phyloP scores from a whole-genome alignment of 2,888 invertebrate genomes.

The Fragum whitleyi region DNA sequence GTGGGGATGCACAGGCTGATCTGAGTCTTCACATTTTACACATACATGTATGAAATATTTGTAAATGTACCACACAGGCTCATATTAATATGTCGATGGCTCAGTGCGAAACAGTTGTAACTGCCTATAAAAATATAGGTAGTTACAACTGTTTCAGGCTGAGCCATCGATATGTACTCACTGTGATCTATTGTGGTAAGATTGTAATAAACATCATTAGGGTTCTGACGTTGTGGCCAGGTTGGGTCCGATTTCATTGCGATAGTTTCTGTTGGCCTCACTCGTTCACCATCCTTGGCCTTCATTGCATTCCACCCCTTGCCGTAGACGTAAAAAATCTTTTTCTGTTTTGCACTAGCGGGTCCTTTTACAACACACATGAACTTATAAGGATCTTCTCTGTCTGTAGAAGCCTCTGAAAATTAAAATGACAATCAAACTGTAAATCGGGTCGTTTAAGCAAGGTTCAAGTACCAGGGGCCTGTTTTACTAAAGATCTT shows the following conservation, averaged over 20 bases:
- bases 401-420: conserved; percentile 71
- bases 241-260: conserved; percentile 71
- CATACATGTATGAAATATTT: too few species aligned
- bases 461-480: too few species aligned
- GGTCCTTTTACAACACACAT: conserved; percentile 80
- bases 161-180: too few species aligned
- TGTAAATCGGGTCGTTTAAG: not conserved
- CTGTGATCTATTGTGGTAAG: conserved; percentile 69
- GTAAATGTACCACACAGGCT: too few species aligned
- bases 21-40: too few species aligned
- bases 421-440: not conserved
- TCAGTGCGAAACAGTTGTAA: too few species aligned
- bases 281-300: conserved; percentile 68
- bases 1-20: too few species aligned
- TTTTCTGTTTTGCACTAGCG: conserved; percentile 75
- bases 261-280: conserved; percentile 67
- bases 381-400: conserved; percentile 77
- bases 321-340: conserved; percentile 82
- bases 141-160: too few species aligned
- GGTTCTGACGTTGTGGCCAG: conserved; percentile 74
- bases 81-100: too few species aligned
- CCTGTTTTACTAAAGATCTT: too few species aligned
- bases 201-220: conserved; percentile 77
- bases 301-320: conserved; percentile 73
- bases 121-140: too few species aligned